Percentiles rank a stretch among this genome's conserved stretches.
Conservation (phyloP, 2,888 invertebrate genomes). For the Hanleya hanleyi region DNA sequence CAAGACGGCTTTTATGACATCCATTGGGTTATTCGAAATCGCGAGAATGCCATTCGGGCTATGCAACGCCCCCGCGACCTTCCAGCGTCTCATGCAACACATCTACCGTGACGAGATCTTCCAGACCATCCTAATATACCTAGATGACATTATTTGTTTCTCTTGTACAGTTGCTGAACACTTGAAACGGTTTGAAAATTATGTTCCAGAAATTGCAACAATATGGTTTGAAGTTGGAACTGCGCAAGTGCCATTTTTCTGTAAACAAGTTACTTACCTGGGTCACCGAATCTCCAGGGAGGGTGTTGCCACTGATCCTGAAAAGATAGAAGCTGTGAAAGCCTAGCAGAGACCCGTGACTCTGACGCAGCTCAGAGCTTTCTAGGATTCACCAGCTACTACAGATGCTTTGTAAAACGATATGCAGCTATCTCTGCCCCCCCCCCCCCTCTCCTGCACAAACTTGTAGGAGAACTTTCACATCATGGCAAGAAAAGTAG, state of each 20-base stretch:
- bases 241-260: background rate
- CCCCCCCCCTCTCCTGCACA: no score
- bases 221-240: no score
- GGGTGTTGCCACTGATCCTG: no score
- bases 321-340: no score
- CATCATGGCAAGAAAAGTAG: constrained; percentile 2
- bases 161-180: background rate
- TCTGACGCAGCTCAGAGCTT: background rate
- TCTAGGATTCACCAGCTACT: constrained; percentile 31
- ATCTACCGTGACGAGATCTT: no score
- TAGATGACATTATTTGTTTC: no score
- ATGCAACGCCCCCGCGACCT: constrained; percentile 4
- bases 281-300: no score
- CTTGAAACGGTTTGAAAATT: background rate
- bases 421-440: constrained; percentile 21
- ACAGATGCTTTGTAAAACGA: constrained; percentile 28
- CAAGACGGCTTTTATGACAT: constrained; percentile 14
- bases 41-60: constrained; percentile 17
- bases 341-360: no score
- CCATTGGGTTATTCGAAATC: constrained; percentile 18
- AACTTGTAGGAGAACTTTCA: no score
- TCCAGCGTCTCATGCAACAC: no score
- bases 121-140: no score
- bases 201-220: no score
- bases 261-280: background rate